Base-by-base conservation (phyloP, 1,140 invertebrate species). In the Leptestheria dahalacensis region DNA sequence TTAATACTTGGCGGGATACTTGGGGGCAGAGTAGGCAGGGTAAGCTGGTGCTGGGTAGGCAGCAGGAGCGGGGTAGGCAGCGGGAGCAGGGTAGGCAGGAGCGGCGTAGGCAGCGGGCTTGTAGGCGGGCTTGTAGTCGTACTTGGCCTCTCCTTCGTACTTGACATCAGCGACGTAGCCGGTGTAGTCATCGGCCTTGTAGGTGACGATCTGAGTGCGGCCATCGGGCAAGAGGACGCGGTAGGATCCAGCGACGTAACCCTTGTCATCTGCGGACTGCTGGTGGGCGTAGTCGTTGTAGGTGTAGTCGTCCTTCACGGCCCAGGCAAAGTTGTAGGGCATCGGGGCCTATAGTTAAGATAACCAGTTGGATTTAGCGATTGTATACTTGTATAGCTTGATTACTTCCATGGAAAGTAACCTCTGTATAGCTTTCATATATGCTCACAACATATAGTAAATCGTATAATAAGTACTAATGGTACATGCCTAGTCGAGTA, bases 101-200 rank as follows among this genome's bases (percentile, higher is more conserved):
- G n/a, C n/a, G n/a, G n/a, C n/a, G n/a, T n/a, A 11, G 23, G 11
- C 11, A 20, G 48, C 18, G 23, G 48, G n/a, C 23, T 50, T 50
- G 48, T 50, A 50, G n/a, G 11, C 48, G 1, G 11, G 20, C 48
- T 50, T 50, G 48, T 82, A 83, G 65, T 85, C 82, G 66, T 86
- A 87, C 61, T 79, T 77, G 1, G 48, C 48, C 11, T 50, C n/a
- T 4, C 83, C 83, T 65, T 85, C 82, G 66, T 86, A 87, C 61
- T 79, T 77, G 1, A 87, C 84, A 60, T 86, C 81, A 11, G 84
- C 84, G 67, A 85, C 83, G 71, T 83, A 87, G 6, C 84, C 84
- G 6, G 79, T 83, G 66, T 81, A 77, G 79, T 82, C 84, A 65
- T 86, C 85, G 0, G 85, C 84, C 48, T 81, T 83, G 69, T 87